Evolutionary conservation across 2,888 invertebrate genomes (phyloP).

Genomic region (Silvanus unidentatus): DNA sequence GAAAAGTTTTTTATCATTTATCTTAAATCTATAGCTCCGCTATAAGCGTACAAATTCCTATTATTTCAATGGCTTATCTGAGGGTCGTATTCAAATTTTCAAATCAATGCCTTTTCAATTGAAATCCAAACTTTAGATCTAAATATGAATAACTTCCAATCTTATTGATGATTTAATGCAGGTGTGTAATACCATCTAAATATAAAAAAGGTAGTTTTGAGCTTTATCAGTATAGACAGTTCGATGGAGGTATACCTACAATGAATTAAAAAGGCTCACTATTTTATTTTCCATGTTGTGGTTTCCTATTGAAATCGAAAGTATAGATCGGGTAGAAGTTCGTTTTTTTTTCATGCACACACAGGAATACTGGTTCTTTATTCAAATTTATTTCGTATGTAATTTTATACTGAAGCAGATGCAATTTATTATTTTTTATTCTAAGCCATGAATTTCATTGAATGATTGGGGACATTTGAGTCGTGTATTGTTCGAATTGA

Average conservation of each 20-base stretch:
- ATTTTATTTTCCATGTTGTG: background rate
- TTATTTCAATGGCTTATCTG: conserved; percentile 24
- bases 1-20: conserved; percentile 22
- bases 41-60: conserved; percentile 15
- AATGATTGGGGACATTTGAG: too few relatives aligned
- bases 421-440: too few relatives aligned
- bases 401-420: too few relatives aligned
- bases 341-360: background rate
- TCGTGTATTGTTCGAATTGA: too few relatives aligned
- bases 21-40: conserved; percentile 17
- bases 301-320: too few relatives aligned
- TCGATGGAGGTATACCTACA: too few relatives aligned
- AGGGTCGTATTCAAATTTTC: conserved; percentile 23
- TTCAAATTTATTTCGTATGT: too few relatives aligned
- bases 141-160: conserved; percentile 29
- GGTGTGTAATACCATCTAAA: conserved; percentile 22
- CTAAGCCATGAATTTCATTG: too few relatives aligned
- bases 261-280: background rate
- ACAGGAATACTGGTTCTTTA: too few relatives aligned
- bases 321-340: background rate
- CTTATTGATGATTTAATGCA: conserved; percentile 31
- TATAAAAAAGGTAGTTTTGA: conserved; percentile 1
- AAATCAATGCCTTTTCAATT: conserved; percentile 25
- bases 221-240: background rate
- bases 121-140: conserved; percentile 24